Evolutionary conservation across 92 coral and sea anemone genomes (phyloP).

Genomic region (Porites rus): DNA sequence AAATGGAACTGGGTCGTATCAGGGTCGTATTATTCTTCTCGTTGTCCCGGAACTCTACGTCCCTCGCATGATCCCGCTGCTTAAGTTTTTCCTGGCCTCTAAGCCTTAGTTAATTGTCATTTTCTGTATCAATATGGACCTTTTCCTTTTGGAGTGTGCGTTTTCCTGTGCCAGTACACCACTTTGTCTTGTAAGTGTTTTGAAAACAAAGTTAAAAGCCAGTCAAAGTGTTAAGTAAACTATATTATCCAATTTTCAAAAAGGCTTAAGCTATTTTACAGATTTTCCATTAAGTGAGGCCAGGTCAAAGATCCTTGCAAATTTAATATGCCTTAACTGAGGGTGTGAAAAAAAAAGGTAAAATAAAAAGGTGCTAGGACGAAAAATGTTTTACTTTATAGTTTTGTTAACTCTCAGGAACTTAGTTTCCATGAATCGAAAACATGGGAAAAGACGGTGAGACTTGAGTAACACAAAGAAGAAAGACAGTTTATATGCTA

Average conservation of each 20-base stretch:
- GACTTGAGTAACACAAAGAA: background rate
- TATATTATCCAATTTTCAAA: background rate
- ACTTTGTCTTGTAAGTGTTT: background rate
- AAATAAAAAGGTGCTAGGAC: background rate
- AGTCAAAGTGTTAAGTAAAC: background rate
- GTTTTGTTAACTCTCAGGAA: background rate
- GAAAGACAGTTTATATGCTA: background rate
- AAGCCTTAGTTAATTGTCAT: no score
- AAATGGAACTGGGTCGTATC: no score
- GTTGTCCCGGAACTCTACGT: no score
- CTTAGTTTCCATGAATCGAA: background rate
- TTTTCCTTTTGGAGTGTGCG: no score
- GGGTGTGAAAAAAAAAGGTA: background rate
- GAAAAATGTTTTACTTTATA: no score
- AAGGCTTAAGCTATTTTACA: background rate
- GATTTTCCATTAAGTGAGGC: background rate
- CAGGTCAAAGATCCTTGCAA: background rate
- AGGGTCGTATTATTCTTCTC: no score
- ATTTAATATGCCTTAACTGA: background rate
- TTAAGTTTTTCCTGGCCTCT: no score
- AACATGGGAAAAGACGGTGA: background rate
- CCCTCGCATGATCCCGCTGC: no score
- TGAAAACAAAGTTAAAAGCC: background rate
- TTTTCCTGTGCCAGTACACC: background rate
- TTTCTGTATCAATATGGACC: no score